These are phyloP conservation scores for Brachionus plicatilis DNA, from an alignment of 1,140 invertebrate species.

Conservation along the genomic window DNA sequence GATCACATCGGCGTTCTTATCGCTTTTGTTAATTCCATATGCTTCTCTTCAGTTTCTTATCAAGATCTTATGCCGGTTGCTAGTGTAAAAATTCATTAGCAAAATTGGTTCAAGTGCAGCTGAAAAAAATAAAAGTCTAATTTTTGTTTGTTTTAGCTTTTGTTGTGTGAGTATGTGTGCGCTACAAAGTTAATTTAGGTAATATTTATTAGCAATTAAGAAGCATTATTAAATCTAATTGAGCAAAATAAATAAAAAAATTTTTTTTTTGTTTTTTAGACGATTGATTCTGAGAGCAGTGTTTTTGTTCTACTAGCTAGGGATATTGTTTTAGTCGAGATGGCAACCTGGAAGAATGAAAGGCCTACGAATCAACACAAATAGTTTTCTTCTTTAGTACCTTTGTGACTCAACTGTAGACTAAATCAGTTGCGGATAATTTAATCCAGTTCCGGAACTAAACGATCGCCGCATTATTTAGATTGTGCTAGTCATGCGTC, in stretches of 20 bases:
- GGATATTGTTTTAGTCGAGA: slow-evolving; percentile 20
- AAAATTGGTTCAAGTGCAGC: neutral
- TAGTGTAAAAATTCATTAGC: neutral
- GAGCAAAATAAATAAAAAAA: neutral
- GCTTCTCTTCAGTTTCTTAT: neutral
- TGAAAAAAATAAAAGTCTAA: neutral
- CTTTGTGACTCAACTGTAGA: neutral
- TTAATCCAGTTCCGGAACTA: neutral
- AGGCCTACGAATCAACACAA: neutral
- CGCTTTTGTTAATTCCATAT: neutral
- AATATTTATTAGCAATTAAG: neutral
- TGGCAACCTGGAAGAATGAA: neutral
- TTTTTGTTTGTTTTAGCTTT: neutral
- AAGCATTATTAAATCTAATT: slow-evolving; percentile 2
- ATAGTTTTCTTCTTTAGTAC: neutral
- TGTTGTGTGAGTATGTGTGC: neutral
- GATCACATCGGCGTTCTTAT: neutral
- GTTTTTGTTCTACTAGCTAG: neutral
- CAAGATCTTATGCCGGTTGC: neutral
- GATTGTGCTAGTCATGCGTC: neutral
- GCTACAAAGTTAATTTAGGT: neutral
- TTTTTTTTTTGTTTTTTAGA: neutral
- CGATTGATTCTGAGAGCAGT: neutral
- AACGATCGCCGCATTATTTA: neutral
- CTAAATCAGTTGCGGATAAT: neutral